Conservation (phyloP, 2,888 invertebrate species). For the Drosophila demipolita region DNA sequence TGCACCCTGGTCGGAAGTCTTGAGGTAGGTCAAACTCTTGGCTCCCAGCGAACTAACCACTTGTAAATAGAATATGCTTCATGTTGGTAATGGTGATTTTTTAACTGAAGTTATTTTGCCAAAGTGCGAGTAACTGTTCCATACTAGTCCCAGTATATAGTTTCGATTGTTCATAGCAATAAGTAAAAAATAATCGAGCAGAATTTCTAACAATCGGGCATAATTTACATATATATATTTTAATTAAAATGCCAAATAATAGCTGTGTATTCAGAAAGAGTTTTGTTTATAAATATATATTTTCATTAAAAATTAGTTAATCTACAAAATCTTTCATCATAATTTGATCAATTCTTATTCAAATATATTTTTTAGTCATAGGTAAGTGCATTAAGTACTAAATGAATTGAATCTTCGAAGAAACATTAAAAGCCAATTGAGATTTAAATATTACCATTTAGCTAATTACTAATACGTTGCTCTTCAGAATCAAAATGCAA, state of each 20-base stretch:
- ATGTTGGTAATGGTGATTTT: slow-evolving; percentile 5
- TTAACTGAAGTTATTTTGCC: background rate
- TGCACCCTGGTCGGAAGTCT: slow-evolving; percentile 86
- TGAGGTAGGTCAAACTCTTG: slow-evolving; percentile 87
- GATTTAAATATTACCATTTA: background rate
- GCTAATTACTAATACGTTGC: background rate
- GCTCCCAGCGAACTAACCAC: background rate
- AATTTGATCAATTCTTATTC: background rate
- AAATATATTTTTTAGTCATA: background rate
- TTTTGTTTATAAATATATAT: background rate
- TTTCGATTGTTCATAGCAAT: background rate
- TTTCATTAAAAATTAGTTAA: background rate
- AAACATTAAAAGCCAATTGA: background rate
- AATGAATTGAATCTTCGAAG: background rate
- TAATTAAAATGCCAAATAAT: background rate
- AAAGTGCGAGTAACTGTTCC: background rate
- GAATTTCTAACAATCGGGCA: background rate
- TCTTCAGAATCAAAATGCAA: background rate
- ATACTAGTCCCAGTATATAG: background rate
- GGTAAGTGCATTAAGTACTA: background rate
- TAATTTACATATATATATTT: background rate
- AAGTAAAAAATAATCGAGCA: background rate
- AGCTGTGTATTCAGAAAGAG: no score
- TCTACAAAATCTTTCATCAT: background rate
- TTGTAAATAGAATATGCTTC: background rate